Conservation (phyloP, 2,113 vertebrate genomes). For the Lycaon pictus region DNA sequence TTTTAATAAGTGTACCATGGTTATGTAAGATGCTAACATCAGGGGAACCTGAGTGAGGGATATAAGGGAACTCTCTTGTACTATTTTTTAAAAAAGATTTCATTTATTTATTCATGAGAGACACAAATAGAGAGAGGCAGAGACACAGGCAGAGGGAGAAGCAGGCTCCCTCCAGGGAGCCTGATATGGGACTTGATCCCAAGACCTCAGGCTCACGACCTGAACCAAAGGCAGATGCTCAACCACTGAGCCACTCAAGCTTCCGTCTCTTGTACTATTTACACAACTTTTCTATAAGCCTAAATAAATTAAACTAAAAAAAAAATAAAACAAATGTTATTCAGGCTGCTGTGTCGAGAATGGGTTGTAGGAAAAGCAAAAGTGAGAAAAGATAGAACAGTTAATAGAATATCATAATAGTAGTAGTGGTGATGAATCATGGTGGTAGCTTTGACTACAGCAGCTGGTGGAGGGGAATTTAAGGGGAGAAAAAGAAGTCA, state of each 20-base stretch:
- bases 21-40: background rate
- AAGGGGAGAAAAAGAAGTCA: background rate
- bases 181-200: too few species aligned
- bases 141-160: too few species aligned
- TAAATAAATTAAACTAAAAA: slow-evolving; percentile 26
- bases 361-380: background rate
- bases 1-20: background rate
- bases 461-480: background rate
- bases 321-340: background rate
- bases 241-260: too few species aligned
- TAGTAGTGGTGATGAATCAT: background rate
- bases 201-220: too few species aligned
- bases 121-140: too few species aligned
- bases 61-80: background rate
- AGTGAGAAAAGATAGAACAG: background rate
- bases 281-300: background rate
- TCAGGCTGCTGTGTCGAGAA: background rate
- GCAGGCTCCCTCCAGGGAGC: too few species aligned
- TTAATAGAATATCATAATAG: background rate
- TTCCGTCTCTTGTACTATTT: background rate
- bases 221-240: too few species aligned
- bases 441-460: background rate
- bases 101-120: too few species aligned
- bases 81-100: background rate
- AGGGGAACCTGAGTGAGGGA: background rate